A percentile compares a stretch with the other conserved stretches of the same genome.
phyloP scores from a whole-genome alignment of 1,140 invertebrate species.

The Pseudachorutes palmiensis region DNA sequence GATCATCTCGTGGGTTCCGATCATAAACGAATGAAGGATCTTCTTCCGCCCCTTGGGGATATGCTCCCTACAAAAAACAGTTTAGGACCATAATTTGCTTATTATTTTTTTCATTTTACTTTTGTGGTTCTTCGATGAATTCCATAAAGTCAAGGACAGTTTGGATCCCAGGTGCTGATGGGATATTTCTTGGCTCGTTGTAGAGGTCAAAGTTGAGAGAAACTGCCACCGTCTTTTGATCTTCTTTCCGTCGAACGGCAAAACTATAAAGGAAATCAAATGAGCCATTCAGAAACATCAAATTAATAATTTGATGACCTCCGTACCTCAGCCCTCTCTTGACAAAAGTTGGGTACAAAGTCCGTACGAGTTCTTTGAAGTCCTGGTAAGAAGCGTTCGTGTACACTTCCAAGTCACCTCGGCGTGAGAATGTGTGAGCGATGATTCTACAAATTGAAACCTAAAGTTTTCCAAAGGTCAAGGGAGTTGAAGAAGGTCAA shows the following conservation, averaged over 20 bases:
- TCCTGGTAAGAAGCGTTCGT: slow-evolving; percentile 1
- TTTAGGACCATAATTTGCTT: neutral
- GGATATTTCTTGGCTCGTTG: neutral
- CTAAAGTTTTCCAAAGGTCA: neutral
- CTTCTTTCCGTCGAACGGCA: neutral
- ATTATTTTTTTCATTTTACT: neutral
- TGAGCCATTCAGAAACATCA: too few relatives aligned
- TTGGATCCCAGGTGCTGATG: neutral
- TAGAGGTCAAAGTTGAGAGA: neutral
- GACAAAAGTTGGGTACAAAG: neutral
- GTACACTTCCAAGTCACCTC: neutral
- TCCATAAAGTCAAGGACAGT: neutral
- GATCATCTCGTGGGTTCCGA: neutral
- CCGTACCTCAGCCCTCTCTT: neutral
- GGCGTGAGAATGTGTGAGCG: neutral
- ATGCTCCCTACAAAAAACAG: neutral
- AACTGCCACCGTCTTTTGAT: neutral
- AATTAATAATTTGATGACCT: neutral
- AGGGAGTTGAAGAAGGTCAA: neutral
- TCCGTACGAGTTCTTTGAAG: neutral
- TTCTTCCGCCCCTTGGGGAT: neutral
- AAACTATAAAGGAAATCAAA: neutral
- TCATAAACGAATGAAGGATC: neutral
- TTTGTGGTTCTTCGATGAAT: neutral
- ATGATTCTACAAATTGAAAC: neutral